Conservation (phyloP, 2,888 invertebrate genomes). For the Meteorus cinctellus region DNA sequence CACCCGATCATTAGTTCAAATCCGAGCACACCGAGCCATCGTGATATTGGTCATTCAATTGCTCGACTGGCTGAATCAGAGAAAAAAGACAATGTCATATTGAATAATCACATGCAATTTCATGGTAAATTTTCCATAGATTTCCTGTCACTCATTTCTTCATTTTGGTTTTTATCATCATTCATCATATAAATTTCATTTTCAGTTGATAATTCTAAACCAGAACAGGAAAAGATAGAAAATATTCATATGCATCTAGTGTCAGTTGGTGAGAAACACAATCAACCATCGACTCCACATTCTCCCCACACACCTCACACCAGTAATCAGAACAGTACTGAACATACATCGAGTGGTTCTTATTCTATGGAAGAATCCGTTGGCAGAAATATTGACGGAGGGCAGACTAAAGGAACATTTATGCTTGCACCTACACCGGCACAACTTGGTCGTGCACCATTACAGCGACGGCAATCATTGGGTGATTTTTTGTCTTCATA, state of each 20-base stretch:
- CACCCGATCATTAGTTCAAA: slow-evolving; percentile 63
- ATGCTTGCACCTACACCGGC: slow-evolving; percentile 95
- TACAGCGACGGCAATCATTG: slow-evolving; percentile 90
- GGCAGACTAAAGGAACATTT: slow-evolving; percentile 75
- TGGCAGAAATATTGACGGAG: slow-evolving; percentile 60
- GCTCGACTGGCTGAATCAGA: slow-evolving; percentile 67
- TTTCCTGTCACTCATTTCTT: not conserved
- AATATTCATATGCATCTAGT: slow-evolving; percentile 56
- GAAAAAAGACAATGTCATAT: slow-evolving; percentile 61
- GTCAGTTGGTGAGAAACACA: slow-evolving; percentile 63
- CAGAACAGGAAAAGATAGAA: slow-evolving; percentile 65
- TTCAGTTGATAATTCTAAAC: slow-evolving; percentile 65
- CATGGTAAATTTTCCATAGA: slow-evolving; percentile 59
- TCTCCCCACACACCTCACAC: slow-evolving; percentile 64
- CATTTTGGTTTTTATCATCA: not conserved
- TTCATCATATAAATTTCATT: slow-evolving; percentile 1
- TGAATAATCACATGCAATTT: slow-evolving; percentile 65
- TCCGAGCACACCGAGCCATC: slow-evolving; percentile 66
- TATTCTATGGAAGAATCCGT: slow-evolving; percentile 64
- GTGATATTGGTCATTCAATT: slow-evolving; percentile 66
- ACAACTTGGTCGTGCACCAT: slow-evolving; percentile 90
- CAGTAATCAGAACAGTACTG: slow-evolving; percentile 58
- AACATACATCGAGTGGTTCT: slow-evolving; percentile 60
- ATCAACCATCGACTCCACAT: slow-evolving; percentile 66
- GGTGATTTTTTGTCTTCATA: slow-evolving; percentile 74